Percentiles rank a stretch among this genome's conserved stretches.
These are phyloP conservation scores for Mus minutoides DNA, from an alignment of 2,797 vertebrate genomes.

Conservation along the genomic window DNA sequence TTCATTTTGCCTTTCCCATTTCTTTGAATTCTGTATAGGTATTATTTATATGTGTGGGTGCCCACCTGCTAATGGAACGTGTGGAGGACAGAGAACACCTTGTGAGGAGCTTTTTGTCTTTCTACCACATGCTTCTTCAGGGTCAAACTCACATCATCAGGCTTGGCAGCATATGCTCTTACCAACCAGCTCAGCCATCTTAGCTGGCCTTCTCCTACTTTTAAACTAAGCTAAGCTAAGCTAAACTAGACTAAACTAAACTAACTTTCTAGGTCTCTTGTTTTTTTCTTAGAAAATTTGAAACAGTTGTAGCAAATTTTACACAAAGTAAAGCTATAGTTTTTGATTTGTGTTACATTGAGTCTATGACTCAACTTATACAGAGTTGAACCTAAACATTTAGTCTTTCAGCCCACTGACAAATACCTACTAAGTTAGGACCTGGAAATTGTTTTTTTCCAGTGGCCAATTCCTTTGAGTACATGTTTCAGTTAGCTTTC, in stretches of 20 bases:
- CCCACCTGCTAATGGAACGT: background rate
- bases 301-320: background rate
- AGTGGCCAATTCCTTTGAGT: background rate
- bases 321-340: background rate
- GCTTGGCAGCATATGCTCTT: background rate
- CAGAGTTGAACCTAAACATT: constrained; percentile 23
- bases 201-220: background rate
- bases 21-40: background rate
- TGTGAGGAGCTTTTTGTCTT: background rate
- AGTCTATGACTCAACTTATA: background rate
- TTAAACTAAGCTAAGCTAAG: background rate
- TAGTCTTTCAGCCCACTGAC: background rate
- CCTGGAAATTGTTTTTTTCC: background rate
- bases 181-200: background rate
- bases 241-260: background rate
- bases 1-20: background rate
- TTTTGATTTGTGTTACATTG: background rate
- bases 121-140: background rate
- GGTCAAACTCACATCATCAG: background rate
- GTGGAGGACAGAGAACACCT: background rate
- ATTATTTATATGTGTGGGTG: background rate
- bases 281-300: background rate
- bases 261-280: background rate
- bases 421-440: background rate
- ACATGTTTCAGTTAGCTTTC: background rate